Percentiles rank a stretch among this genome's conserved stretches.
These are phyloP conservation scores for Hormaphis cornu DNA, from an alignment of 1,140 invertebrate species.

Conservation along the genomic window DNA sequence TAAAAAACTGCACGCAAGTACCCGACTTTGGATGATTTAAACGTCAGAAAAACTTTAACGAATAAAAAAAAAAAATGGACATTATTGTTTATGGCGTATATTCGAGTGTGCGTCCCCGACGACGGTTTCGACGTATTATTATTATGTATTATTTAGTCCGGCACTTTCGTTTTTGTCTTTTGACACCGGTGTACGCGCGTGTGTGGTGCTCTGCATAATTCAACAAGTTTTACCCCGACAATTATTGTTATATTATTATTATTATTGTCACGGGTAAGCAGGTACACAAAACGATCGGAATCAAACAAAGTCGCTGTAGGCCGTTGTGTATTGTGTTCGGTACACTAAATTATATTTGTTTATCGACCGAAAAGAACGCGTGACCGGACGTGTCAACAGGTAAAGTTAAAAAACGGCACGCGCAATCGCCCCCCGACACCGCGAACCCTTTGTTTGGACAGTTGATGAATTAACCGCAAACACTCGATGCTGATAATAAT, in stretches of 20 bases:
- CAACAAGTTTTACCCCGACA: neutral
- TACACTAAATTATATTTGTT: neutral
- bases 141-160: too few species aligned
- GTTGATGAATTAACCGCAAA: slow-evolving; percentile 15
- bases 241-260: too few species aligned
- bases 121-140: too few species aligned
- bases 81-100: too few species aligned
- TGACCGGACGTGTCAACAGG: slow-evolving; percentile 31
- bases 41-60: too few species aligned
- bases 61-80: too few species aligned
- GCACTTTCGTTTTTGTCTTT: slow-evolving; percentile 5
- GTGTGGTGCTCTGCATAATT: neutral
- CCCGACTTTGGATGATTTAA: too few species aligned
- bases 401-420: slow-evolving; percentile 1
- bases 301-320: neutral
- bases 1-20: too few species aligned
- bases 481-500: neutral
- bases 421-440: neutral
- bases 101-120: too few species aligned
- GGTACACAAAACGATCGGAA: slow-evolving; percentile 1
- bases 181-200: neutral
- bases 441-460: neutral
- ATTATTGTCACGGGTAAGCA: slow-evolving; percentile 4
- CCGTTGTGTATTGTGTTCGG: neutral
- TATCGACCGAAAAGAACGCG: slow-evolving; percentile 12